phyloP scores from a whole-genome alignment of 2,113 vertebrate species.

The Otolemur garnettii region DNA sequence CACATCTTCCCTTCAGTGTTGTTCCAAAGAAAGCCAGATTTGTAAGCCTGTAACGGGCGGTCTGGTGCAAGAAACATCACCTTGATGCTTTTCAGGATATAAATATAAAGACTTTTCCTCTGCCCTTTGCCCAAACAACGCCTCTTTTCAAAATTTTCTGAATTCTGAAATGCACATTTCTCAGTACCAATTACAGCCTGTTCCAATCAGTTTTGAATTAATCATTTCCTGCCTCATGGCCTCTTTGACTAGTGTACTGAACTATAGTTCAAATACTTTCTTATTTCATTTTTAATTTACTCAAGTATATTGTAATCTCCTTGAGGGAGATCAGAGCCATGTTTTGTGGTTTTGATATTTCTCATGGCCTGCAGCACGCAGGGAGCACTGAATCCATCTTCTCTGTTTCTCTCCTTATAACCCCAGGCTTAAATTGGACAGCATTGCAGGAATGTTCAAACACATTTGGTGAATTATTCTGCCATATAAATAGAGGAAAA shows the following conservation, averaged over 20 bases:
- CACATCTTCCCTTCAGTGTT: neutral
- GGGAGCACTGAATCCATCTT: neutral
- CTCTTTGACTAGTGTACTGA: neutral
- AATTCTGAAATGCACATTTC: neutral
- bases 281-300: constrained; percentile 71
- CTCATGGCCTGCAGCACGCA: neutral
- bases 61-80: neutral
- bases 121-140: neutral
- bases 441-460: neutral
- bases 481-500: neutral
- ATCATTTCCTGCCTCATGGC: constrained; percentile 45
- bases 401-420: neutral
- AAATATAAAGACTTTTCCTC: neutral
- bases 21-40: neutral
- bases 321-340: constrained; percentile 17
- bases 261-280: constrained; percentile 63
- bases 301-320: constrained; percentile 64
- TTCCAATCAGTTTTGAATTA: constrained; percentile 16
- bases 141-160: neutral
- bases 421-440: constrained; percentile 1
- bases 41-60: neutral
- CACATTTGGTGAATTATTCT: neutral
- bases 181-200: constrained; percentile 20
- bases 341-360: constrained; percentile 52
- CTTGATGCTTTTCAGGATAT: neutral